Base-by-base conservation (phyloP, 2,797 vertebrate genomes). In the Champsocephalus gunnari region DNA sequence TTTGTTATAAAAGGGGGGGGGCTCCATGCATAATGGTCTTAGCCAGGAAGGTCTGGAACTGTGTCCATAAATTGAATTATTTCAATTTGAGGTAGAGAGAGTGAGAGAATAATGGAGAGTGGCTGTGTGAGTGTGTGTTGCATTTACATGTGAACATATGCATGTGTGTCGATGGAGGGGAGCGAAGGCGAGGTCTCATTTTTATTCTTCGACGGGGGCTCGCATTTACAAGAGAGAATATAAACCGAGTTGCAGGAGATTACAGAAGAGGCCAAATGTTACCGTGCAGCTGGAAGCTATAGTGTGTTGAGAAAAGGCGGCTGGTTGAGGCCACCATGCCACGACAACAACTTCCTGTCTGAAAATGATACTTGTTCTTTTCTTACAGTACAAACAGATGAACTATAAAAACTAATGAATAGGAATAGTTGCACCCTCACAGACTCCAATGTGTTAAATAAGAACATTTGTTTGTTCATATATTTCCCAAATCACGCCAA, bases 161-260 rank as follows among this genome's bases (percentile, higher is more conserved):
- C 79, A 85, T 90, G 86, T 93, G 68, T 73, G 93, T 81, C 75
- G 77, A 81, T 73, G 56, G 66, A 77, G 64, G 50, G 34, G 64
- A 53, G 47, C 51, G 55, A 34, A 2, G 34, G 55, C 17, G 90
- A 43, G 54, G 91, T 91, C 95, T 91, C 61, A 95, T 96, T 94
- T 94, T 94, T 94, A 96, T 96, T 92, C 89, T 76, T 95, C 83
- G 49, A 79, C 92, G 90, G 90, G 34, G 94, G 94, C 94, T 94
- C 94, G 91, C 92, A 96, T 96, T 96, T 96, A 95, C 94, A 96
- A 95, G 94, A 59, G 63, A 95, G 93, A 96, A 96, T 95, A 93
- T 75, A 87, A 89, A 93, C 88, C 93, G 88, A 96, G 95, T 94
- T 94, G 93, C 87, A 94, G 79, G 80, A 92, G 89, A 94, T 96